phyloP scores from a whole-genome alignment of 2,797 vertebrate genomes.

The Chaetophractus vellerosus region DNA sequence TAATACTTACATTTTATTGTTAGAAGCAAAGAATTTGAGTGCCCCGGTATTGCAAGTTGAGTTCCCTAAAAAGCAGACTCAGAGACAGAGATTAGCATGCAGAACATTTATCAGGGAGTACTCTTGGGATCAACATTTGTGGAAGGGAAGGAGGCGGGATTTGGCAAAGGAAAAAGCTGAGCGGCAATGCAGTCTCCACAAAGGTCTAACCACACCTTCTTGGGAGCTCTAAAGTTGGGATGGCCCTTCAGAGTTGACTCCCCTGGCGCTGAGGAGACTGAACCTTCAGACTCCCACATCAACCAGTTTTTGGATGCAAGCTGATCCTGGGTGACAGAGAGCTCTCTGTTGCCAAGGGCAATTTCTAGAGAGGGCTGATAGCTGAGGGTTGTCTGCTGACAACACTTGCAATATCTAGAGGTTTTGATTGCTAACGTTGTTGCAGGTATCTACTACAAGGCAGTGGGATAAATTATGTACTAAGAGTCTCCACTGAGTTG shows the following conservation, averaged over 20 bases:
- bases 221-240: not conserved
- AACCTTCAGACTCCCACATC: not conserved
- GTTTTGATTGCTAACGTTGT: not conserved
- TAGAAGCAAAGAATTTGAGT: conserved; percentile 31
- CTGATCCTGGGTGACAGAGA: not conserved
- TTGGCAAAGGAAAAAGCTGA: not conserved
- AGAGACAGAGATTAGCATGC: not conserved
- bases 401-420: not conserved
- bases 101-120: not conserved
- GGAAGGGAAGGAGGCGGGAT: not conserved
- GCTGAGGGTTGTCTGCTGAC: not conserved
- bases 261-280: not conserved
- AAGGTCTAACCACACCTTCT: not conserved
- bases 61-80: not conserved
- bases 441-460: not conserved
- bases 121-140: not conserved
- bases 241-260: not conserved
- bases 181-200: not conserved
- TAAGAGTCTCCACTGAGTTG: not conserved
- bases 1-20: not conserved
- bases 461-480: not conserved
- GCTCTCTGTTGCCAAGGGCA: not conserved
- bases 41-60: not conserved
- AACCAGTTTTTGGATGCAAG: not conserved
- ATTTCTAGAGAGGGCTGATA: not conserved